Evolutionary conservation across 2,797 vertebrate species (phyloP).

Genomic region (Hemibagrus guttatus): DNA sequence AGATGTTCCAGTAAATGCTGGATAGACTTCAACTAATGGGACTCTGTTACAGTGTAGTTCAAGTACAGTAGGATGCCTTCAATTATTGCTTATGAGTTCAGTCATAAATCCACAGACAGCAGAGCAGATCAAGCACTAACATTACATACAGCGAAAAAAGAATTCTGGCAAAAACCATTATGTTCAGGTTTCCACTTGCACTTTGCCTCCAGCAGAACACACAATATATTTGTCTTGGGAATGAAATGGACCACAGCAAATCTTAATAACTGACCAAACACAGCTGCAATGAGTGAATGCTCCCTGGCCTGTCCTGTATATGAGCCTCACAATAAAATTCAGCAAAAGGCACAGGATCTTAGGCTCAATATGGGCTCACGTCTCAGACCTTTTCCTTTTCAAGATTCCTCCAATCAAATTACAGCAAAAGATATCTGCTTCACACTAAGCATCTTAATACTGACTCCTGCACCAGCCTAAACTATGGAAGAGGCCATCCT

Average conservation of each 20-base stretch:
- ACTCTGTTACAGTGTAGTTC: slow-evolving; percentile 18
- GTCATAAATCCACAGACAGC: not conserved
- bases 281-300: slow-evolving; percentile 67
- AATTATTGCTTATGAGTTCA: slow-evolving; percentile 27
- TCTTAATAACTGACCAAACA: not conserved
- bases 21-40: slow-evolving; percentile 14
- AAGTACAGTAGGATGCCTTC: slow-evolving; percentile 35
- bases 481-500: not conserved
- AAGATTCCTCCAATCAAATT: not conserved
- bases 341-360: slow-evolving; percentile 75
- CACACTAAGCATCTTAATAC: not conserved
- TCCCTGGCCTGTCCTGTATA: slow-evolving; percentile 59
- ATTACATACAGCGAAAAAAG: not conserved
- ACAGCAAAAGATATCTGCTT: not conserved
- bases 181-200: not conserved
- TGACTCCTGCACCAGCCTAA: not conserved
- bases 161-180: not conserved
- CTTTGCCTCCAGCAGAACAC: not conserved
- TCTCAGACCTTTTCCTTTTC: not conserved
- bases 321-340: slow-evolving; percentile 62
- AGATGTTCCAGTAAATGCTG: not conserved
- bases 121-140: not conserved
- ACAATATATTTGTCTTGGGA: not conserved
- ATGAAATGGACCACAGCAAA: not conserved
- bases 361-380: slow-evolving; percentile 40